Conservation (phyloP, 2,888 invertebrate genomes). For the Palloptera scutellata region DNA sequence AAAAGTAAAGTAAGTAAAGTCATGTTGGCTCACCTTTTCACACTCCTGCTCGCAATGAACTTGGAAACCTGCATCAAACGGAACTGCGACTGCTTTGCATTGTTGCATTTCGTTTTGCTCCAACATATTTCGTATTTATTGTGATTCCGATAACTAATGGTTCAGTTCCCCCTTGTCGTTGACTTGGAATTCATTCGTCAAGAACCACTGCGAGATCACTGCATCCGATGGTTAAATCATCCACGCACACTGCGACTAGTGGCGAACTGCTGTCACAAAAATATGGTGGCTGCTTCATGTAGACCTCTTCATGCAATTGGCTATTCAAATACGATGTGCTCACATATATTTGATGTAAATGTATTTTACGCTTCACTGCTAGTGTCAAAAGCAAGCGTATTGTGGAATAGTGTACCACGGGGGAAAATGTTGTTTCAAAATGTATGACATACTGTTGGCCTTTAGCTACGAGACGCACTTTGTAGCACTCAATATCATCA, state of each 20-base stretch:
- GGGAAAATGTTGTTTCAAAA: conserved; percentile 24
- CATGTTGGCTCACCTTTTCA: conserved; percentile 17
- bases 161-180: conserved; percentile 13
- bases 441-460: conserved; percentile 22
- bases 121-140: conserved; percentile 20
- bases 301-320: conserved; percentile 25
- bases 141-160: conserved; percentile 7
- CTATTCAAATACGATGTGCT: conserved; percentile 32
- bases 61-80: conserved; percentile 24
- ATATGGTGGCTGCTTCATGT: conserved; percentile 28
- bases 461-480: neutral
- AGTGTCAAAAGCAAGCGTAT: conserved; percentile 28
- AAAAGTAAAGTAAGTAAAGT: too few relatives aligned
- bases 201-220: too few relatives aligned
- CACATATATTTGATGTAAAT: conserved; percentile 28
- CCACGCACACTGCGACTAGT: too few relatives aligned
- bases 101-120: conserved; percentile 21
- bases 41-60: conserved; percentile 23
- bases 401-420: conserved; percentile 29
- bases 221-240: too few relatives aligned
- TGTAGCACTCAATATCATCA: neutral
- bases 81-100: conserved; percentile 25
- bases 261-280: conserved; percentile 6
- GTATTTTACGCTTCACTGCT: conserved; percentile 24
- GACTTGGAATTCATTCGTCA: conserved; percentile 8